Conservation (phyloP, 2,888 invertebrate species). For the Anaspis maculata region DNA sequence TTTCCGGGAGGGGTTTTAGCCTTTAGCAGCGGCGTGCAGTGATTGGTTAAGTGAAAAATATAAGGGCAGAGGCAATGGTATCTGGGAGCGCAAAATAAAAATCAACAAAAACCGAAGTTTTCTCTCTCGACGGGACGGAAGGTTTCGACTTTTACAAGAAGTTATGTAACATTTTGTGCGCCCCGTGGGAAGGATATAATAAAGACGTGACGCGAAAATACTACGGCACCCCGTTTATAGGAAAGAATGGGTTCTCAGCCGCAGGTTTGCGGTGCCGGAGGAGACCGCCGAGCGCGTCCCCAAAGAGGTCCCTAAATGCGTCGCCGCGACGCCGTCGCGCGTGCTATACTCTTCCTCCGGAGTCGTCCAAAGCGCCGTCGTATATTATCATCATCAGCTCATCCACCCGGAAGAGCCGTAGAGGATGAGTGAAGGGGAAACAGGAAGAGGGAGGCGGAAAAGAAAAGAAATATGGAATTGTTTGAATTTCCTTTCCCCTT, state of each 20-base stretch:
- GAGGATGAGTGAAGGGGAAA: too few relatives aligned
- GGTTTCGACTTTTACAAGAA: constrained; percentile 43
- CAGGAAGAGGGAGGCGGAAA: too few relatives aligned
- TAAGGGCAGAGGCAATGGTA: constrained; percentile 10
- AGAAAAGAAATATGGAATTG: too few relatives aligned
- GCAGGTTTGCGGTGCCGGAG: constrained; percentile 27
- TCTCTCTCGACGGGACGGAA: constrained; percentile 29
- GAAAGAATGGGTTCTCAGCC: constrained; percentile 33
- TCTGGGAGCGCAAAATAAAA: constrained; percentile 28
- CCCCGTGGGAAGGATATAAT: constrained; percentile 43
- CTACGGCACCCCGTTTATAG: constrained; percentile 37
- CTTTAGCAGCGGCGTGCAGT: too few relatives aligned
- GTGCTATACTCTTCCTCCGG: too few relatives aligned
- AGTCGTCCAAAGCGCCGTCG: constrained; percentile 30
- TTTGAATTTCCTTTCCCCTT: too few relatives aligned
- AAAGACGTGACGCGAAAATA: constrained; percentile 45
- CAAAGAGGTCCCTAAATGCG: constrained; percentile 30
- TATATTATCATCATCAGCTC: constrained; percentile 38
- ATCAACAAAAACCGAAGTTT: constrained; percentile 33
- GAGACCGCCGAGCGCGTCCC: constrained; percentile 29
- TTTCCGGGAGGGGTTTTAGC: too few relatives aligned
- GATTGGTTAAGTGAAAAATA: constrained; percentile 11
- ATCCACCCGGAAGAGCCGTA: too few relatives aligned
- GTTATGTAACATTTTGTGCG: constrained; percentile 44
- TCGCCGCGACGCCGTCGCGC: too few relatives aligned